Evolutionary conservation across 1,140 invertebrate species (phyloP), one percentile per base, ranked within the genome.

Genomic region (Saccostrea glomerata): DNA sequence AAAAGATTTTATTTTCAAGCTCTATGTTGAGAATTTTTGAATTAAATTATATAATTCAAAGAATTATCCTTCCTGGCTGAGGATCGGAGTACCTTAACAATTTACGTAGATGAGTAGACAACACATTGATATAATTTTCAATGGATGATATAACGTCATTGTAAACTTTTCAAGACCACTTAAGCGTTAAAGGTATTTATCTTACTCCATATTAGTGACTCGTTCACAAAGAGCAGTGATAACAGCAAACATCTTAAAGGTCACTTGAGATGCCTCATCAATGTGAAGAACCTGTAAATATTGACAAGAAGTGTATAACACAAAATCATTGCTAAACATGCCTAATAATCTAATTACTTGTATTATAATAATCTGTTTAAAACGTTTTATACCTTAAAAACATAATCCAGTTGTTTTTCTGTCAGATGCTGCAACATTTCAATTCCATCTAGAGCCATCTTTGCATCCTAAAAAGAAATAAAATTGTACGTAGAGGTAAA

Each of bases 121-220:
- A 7, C 9, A 47, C 47, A 47, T 47, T 47, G 9, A 47, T 47
- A 47, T 2, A 2, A 47, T 3, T 47, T 9, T 47, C 9, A 47
- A 9, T 47, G 47, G 9, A 47, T 47, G 9, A 3, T 9, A 47
- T 47, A 47, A 47, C 6, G 9, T 47, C 9, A 47, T 47, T 47
- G 9, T 5, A 47, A 47, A 47, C 6, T 7, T 7, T 47, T 47
- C 5, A 47, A 47, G 47, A 47, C 47, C 47, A 7, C 47, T 47
- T 2, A 47, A 47, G 47, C 6, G 9, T 6, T 0, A 36, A 0
- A 30, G 30, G 66, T 25, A 86, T 36, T 25, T 25, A 54, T 85
- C 94, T 94, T 92, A 95, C 94, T 95, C 94, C 94, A 95, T 94
- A 87, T 92, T 88, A 11, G 94, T 94, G 0, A 95, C 94, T 85